phyloP scores from a whole-genome alignment of 2,888 invertebrate genomes.

The Dioctria linearis region DNA sequence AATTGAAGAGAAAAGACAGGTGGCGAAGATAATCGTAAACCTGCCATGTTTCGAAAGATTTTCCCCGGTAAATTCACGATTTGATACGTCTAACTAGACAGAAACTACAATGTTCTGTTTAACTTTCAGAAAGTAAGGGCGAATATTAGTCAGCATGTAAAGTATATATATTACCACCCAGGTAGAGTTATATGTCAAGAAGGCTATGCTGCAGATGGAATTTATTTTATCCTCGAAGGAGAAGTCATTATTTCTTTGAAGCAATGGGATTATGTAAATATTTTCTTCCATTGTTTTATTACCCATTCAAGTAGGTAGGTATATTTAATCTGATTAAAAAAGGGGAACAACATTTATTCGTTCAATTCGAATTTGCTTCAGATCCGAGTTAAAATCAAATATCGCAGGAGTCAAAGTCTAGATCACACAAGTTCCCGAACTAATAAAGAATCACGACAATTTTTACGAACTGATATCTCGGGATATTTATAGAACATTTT shows the following conservation, averaged over 20 bases:
- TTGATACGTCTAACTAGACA: neutral
- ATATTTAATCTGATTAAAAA: too few relatives aligned
- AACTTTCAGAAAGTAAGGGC: conserved; percentile 71
- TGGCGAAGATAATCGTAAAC: neutral
- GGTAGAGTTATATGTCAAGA: conserved; percentile 77
- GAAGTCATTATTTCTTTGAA: conserved; percentile 68
- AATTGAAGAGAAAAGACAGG: neutral
- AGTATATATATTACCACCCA: conserved; percentile 76
- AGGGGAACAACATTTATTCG: too few relatives aligned
- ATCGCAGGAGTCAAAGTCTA: too few relatives aligned
- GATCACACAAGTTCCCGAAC: too few relatives aligned
- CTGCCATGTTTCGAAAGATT: conserved; percentile 1
- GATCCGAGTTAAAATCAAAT: too few relatives aligned
- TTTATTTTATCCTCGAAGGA: conserved; percentile 79
- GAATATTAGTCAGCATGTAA: conserved; percentile 75
- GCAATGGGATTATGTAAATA: conserved; percentile 64
- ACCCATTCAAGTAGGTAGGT: too few relatives aligned
- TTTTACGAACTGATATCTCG: too few relatives aligned
- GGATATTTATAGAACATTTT: too few relatives aligned
- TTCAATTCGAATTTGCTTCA: too few relatives aligned
- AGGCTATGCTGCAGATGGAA: conserved; percentile 74
- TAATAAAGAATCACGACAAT: too few relatives aligned
- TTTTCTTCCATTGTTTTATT: too few relatives aligned
- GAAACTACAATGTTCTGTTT: neutral
- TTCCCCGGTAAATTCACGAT: conserved; percentile 15